Evolutionary conservation across 2,888 invertebrate species (phyloP).

Genomic region (Thymelicus acteon): DNA sequence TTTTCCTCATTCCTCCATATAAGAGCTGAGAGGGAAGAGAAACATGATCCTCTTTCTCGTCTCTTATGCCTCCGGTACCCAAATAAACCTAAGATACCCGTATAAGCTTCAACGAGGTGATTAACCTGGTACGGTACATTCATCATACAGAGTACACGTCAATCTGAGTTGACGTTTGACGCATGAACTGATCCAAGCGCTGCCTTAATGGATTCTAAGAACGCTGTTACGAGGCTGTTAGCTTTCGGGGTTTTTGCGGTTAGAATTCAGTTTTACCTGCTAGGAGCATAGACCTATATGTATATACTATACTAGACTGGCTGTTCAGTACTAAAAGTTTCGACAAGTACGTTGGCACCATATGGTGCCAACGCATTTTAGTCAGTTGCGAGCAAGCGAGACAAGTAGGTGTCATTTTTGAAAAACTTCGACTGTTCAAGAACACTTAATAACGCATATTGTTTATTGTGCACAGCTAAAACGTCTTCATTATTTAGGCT

Average conservation of each 20-base stretch:
- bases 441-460: no score
- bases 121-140: constrained; percentile 5
- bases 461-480: no score
- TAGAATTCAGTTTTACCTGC: not conserved
- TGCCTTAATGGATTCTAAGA: constrained; percentile 14
- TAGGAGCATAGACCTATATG: no score
- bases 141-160: constrained; percentile 10
- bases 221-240: not conserved
- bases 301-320: no score
- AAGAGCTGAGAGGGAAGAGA: not conserved
- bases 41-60: not conserved
- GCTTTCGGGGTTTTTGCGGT: constrained; percentile 9
- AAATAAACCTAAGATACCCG: not conserved
- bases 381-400: no score
- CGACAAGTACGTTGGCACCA: no score
- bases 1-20: no score
- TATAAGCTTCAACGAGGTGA: constrained; percentile 4
- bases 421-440: no score
- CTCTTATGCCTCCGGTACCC: not conserved
- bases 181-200: constrained; percentile 4
- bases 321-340: no score
- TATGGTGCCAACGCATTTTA: no score
- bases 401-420: no score
- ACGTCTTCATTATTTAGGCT: no score
- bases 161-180: constrained; percentile 19